These are phyloP conservation scores for Sparidentex hasta DNA, from an alignment of 2,797 vertebrate genomes.

Conservation along the genomic window DNA sequence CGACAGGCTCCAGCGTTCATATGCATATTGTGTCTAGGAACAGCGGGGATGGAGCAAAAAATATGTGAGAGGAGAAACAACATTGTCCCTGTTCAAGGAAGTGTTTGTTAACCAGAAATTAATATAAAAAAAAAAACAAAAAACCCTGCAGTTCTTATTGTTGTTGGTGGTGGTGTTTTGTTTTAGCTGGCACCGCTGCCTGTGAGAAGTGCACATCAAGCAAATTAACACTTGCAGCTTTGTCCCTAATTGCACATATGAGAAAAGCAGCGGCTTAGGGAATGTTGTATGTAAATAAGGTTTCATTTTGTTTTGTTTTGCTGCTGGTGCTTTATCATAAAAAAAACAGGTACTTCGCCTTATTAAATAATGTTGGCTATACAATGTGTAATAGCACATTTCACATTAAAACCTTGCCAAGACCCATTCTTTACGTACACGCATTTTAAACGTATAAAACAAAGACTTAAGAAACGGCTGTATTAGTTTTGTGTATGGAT, in stretches of 20 bases:
- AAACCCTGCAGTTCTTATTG: conserved; percentile 68
- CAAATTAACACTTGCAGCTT: conserved; percentile 84
- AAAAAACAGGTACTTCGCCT: conserved; percentile 55
- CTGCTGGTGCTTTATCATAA: conserved; percentile 68
- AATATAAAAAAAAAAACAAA: conserved; percentile 62
- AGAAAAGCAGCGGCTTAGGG: conserved; percentile 78
- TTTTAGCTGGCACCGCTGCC: conserved; percentile 75
- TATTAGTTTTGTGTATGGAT: background rate
- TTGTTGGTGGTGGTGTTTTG: conserved; percentile 77
- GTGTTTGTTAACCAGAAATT: conserved; percentile 74
- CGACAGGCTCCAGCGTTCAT: conserved; percentile 72
- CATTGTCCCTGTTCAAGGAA: conserved; percentile 71
- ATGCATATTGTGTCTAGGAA: conserved; percentile 74
- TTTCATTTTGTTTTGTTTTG: conserved; percentile 73
- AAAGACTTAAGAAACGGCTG: conserved; percentile 36
- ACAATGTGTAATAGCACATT: conserved; percentile 13
- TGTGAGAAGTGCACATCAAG: conserved; percentile 81
- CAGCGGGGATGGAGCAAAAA: conserved; percentile 39
- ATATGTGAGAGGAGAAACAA: conserved; percentile 64
- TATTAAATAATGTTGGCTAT: conserved; percentile 48
- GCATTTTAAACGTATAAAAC: conserved; percentile 37
- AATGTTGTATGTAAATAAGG: conserved; percentile 78
- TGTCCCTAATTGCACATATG: conserved; percentile 83
- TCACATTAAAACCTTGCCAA: conserved; percentile 41
- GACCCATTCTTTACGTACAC: conserved; percentile 23